Evolutionary conservation across 2,888 invertebrate species (phyloP).

Genomic region (Tridacna crocea): DNA sequence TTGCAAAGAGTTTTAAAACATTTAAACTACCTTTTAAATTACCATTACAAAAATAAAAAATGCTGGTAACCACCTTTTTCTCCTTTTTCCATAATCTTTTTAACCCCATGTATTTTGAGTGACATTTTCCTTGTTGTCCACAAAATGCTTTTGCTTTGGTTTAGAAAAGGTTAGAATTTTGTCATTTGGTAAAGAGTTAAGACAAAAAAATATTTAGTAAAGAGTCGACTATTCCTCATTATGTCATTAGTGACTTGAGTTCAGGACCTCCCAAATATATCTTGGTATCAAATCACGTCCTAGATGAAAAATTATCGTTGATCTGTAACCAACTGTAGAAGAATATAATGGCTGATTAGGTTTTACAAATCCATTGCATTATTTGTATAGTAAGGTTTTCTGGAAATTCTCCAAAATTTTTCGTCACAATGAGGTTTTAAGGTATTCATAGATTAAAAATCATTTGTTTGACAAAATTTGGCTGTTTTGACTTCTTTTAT

Average conservation of each 20-base stretch:
- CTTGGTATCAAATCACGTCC: not conserved
- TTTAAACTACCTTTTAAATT: too few species aligned
- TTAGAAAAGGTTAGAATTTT: too few species aligned
- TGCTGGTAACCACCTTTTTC: not conserved
- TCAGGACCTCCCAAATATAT: slow-evolving; percentile 1
- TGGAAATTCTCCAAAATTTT: not conserved
- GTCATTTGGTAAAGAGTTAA: not conserved
- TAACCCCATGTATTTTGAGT: too few species aligned
- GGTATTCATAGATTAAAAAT: too few species aligned
- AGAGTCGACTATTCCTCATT: not conserved
- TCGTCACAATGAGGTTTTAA: not conserved
- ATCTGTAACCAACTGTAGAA: not conserved
- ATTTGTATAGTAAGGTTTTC: not conserved
- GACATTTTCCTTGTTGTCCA: too few species aligned
- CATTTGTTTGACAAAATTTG: too few species aligned
- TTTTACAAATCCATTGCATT: not conserved
- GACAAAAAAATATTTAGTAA: not conserved
- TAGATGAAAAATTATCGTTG: not conserved
- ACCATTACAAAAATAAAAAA: not conserved
- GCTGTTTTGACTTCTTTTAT: too few species aligned
- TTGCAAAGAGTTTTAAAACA: too few species aligned
- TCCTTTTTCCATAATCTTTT: not conserved
- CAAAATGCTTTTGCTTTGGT: too few species aligned
- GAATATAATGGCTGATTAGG: slow-evolving; percentile 2
- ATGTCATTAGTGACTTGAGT: not conserved